Base-by-base conservation (phyloP, 1,140 invertebrate species). In the Pygmarrhopalites habei region DNA sequence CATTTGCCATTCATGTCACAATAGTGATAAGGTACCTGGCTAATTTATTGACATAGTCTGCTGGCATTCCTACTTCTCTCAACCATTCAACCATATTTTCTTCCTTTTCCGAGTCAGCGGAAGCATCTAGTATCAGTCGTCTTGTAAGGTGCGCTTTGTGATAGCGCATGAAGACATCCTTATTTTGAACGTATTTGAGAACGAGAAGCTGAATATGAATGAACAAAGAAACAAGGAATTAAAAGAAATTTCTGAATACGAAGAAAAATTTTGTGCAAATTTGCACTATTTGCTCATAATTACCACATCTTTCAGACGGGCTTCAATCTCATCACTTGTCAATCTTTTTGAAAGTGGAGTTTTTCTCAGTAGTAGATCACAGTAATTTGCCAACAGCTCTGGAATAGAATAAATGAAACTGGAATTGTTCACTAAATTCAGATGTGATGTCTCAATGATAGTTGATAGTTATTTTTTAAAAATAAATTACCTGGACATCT, bases 161-260 rank as follows among this genome's bases (percentile, higher is more conserved):
- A 78, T 96, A 98, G 65, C 95, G 81, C 95, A 99, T 99, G 75
- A 99, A 99, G 7, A 99, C 94, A 82, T 99, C 96, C 77, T 99
- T 99, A 76, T 98, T 98, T 75, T 95, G 91, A 53, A 99, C 94
- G 79, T 99, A 99, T 78, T 99, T 99, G 49, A 99, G 80, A 44
- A 99, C 93, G 73, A 98, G 78, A 59, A 98, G 78, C 85, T 87
- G 74, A 63, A 56, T 52, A 64, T 17, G 60, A 52, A 64, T 32
- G 58, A 26, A 56, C 35, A 53, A 55, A 60, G 39, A 49, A 12
- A 49, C 46, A 23, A 23, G 19, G 46, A n/a, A n/a, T n/a, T n/a
- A n/a, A n/a, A n/a, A n/a, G n/a, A n/a, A n/a, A n/a, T n/a, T n/a
- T n/a, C n/a, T n/a, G n/a, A n/a, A n/a, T n/a, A n/a, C n/a, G n/a